Conservation (phyloP, 2,797 vertebrate genomes). For the Luscinia luscinia region DNA sequence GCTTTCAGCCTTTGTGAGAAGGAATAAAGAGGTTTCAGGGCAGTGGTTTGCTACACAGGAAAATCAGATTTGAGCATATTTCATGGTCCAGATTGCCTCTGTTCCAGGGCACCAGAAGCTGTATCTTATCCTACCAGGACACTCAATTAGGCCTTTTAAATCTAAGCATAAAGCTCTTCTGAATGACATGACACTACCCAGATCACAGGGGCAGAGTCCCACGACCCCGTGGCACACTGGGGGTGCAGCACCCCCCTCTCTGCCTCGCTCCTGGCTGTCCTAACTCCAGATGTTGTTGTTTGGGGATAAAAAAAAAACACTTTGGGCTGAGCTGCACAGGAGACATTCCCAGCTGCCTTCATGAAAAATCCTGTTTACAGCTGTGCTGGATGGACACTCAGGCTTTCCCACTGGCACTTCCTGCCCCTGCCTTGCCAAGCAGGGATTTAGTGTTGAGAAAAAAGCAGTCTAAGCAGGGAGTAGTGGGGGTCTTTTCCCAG, state of each 20-base stretch:
- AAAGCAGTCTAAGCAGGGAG: not conserved
- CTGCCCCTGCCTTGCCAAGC: not conserved
- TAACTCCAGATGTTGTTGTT: not conserved
- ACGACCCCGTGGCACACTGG: fast-evolving
- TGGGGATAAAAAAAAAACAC: not conserved
- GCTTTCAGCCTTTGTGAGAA: slow-evolving; percentile 53
- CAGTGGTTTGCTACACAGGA: slow-evolving; percentile 11
- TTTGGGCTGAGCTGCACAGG: not conserved
- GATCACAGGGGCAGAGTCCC: not conserved
- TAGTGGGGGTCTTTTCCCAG: not conserved
- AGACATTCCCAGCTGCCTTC: not conserved
- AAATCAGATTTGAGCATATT: not conserved
- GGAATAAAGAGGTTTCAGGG: slow-evolving; percentile 50
- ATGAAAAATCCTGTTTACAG: not conserved
- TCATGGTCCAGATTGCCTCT: not conserved
- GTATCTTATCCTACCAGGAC: not conserved
- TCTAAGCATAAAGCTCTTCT: not conserved
- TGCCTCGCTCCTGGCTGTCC: not conserved
- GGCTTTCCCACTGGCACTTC: not conserved
- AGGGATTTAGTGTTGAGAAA: not conserved
- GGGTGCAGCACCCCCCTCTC: fast-evolving
- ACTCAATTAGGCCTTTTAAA: not conserved
- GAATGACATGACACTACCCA: fast-evolving
- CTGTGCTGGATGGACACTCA: not conserved
- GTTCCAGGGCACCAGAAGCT: not conserved